Base-by-base conservation (phyloP, 64 coral and sea anemone genomes). In the Platygyra sinensis region DNA sequence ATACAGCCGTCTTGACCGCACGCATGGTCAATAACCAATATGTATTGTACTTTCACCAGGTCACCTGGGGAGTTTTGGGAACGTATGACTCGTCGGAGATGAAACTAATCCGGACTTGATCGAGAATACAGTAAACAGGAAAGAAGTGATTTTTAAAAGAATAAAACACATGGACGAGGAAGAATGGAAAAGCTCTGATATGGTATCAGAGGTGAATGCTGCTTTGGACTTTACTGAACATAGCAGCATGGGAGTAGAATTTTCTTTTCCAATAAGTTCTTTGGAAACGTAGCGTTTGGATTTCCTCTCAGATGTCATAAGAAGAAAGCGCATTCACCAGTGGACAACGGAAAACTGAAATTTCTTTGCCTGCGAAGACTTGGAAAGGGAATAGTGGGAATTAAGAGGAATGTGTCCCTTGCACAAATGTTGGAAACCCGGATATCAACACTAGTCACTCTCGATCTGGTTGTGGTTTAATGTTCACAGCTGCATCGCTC, bases 61-160 rank as follows among this genome's bases (percentile, higher is more conserved):
- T 75, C 90, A 42, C 91, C 90, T 30, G 73, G 67, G 54, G 94
- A 92, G 31, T 92, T 96, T 29, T 92, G 88, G 78, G 72, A 89
- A 42, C 31, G 8, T 89, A 92, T 64, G 90, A 92, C 74, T 54
- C 72, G 12, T 75, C 64, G 2, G 85, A 86, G 28, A 92, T 91
- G 86, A 78, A 62, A 63, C 39, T 92, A 12, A 86, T 32, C 87
- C 94, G 51, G 74, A 86, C 2, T 30, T 90, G 2, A 72, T 61
- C 67, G 62, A 92, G 33, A 89, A 89, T 76, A 33, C 78, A 31
- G 71, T 52, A 67, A 93, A 46, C 25, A 51, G 24, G 39, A 93
- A 89, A 64, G 36, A 67, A 36, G 12, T 75, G 42, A 30, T 28
- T 46, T 83, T 89, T 30, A 80, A 89, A 30, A 89, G 62, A 89